A percentile compares a stretch with the other conserved stretches of the same genome.
phyloP scores from a whole-genome alignment of 2,113 vertebrate species.

The Ranitomeya variabilis region DNA sequence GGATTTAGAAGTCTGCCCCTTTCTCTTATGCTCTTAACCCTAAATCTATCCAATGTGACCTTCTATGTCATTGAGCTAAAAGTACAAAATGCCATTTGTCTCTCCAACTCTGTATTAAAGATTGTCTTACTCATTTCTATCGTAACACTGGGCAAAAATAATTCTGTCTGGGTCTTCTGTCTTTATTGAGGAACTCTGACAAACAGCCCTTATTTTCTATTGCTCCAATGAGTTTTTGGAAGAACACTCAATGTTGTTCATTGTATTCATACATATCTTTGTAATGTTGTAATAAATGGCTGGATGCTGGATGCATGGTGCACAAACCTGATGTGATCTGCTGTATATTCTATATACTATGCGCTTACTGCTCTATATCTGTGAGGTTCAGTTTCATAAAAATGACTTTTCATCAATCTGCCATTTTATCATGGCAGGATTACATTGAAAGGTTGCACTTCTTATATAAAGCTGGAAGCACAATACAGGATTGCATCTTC shows the following conservation, averaged over 20 bases:
- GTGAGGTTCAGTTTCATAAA: no score
- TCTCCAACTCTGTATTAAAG: background rate
- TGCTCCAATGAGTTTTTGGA: background rate
- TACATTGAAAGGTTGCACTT: no score
- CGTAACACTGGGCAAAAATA: background rate
- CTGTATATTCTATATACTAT: background rate
- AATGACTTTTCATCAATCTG: no score
- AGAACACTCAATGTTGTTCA: background rate
- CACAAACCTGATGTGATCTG: background rate
- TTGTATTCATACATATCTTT: conserved; percentile 17
- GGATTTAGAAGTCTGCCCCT: background rate
- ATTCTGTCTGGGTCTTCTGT: background rate
- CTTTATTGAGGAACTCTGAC: background rate
- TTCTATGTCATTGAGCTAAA: background rate
- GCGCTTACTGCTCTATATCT: background rate
- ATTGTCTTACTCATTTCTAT: background rate
- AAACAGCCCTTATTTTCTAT: conserved; percentile 10
- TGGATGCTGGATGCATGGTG: background rate
- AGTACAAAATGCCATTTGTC: background rate
- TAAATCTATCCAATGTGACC: background rate
- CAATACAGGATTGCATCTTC: no score
- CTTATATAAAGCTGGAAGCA: no score
- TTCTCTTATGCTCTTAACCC: background rate
- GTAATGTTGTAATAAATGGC: background rate
- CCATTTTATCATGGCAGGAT: background rate